Evolutionary conservation across 2,797 vertebrate species (phyloP).

Genomic region (Acrocephalus scirpaceus): DNA sequence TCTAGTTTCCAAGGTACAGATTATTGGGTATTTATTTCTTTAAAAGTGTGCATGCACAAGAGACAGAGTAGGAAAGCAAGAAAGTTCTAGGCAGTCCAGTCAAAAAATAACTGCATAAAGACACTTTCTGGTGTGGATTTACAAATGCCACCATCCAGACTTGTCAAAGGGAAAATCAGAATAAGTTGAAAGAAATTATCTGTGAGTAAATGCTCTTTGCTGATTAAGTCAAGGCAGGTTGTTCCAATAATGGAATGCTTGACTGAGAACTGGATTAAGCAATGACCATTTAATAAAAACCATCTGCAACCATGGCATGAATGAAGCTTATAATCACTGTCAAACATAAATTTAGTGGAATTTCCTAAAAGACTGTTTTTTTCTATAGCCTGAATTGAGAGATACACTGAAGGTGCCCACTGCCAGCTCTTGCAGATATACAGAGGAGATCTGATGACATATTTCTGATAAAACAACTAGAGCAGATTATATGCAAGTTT

Average conservation of each 20-base stretch:
- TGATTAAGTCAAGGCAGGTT: neutral
- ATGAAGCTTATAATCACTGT: neutral
- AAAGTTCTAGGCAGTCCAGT: neutral
- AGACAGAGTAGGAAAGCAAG: neutral
- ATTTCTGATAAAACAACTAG: neutral
- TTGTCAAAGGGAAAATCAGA: neutral
- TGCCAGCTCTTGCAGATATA: neutral
- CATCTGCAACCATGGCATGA: neutral
- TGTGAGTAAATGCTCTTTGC: neutral
- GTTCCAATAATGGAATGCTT: neutral
- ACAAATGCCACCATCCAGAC: neutral
- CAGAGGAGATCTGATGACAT: neutral
- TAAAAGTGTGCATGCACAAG: neutral
- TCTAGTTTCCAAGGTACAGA: constrained; percentile 39
- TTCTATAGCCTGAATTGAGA: neutral
- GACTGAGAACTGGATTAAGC: neutral
- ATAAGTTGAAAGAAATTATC: neutral
- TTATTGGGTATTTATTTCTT: neutral
- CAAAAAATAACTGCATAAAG: neutral
- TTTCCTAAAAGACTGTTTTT: neutral
- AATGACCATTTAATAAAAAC: neutral
- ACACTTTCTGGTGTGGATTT: neutral
- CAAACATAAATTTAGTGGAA: neutral
- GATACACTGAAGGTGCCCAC: neutral
- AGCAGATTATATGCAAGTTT: neutral